Evolutionary conservation across 2,888 invertebrate genomes (phyloP).

Genomic region (Eudemis profundana): DNA sequence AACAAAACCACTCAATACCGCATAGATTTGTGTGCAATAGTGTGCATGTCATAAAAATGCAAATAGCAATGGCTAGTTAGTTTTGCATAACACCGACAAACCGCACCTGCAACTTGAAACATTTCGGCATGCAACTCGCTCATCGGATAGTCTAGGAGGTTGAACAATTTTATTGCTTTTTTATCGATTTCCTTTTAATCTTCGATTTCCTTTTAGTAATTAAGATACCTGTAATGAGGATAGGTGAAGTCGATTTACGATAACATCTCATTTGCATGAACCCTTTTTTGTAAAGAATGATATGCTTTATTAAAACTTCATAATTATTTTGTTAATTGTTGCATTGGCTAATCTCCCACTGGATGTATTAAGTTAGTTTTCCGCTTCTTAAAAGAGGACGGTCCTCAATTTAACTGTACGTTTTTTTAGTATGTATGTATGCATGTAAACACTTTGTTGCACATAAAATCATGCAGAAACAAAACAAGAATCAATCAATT

Average conservation of each 20-base stretch:
- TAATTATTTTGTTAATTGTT: no score
- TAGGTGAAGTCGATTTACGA: background rate
- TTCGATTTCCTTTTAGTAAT: constrained; percentile 22
- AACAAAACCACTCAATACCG: no score
- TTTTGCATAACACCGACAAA: constrained; percentile 26
- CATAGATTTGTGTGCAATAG: no score
- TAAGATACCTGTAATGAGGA: constrained; percentile 19
- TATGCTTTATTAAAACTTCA: no score
- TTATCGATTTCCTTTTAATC: background rate
- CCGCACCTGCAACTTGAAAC: constrained; percentile 36
- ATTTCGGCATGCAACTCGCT: constrained; percentile 38
- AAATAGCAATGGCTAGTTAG: background rate
- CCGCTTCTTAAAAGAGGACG: no score
- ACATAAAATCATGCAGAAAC: no score
- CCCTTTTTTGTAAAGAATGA: background rate
- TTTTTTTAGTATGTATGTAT: no score
- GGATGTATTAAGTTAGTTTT: no score
- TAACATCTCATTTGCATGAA: constrained; percentile 9
- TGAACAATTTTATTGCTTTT: constrained; percentile 5
- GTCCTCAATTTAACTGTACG: no score
- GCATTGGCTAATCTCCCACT: no score
- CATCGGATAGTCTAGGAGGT: constrained; percentile 38
- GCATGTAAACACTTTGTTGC: no score
- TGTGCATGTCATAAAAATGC: background rate
- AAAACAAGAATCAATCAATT: no score